Evolutionary conservation across 2,113 vertebrate genomes (phyloP), one percentile per base, ranked within the genome.

Genomic region (Halichoeres trimaculatus): DNA sequence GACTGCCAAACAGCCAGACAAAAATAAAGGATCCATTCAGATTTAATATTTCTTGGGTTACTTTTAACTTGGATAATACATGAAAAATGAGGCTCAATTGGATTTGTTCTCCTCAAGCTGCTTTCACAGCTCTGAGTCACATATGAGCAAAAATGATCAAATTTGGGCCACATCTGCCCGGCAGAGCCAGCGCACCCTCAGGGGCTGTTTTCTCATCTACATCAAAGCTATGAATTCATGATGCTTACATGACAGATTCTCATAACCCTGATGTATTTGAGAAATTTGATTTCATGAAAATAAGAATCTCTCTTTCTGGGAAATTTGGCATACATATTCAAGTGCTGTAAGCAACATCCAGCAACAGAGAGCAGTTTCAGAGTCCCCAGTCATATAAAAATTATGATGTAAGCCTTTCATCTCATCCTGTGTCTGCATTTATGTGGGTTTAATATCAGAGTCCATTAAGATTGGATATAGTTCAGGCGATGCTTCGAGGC

Each of bases 401-500:
- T 24, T 10, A 60, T 40, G 23, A 59, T 13, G 13, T 23, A 43
- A 43, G 22, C n/a, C 36, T 10, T 35, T 26, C 14, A 34, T 45
- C 38, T 35, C 12, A 35, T 53, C 36, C 16, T 54, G 24, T 22
- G 30, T 62, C 10, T 53, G 22, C 4, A 52, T 12, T 19, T 11
- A 70, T 62, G 24, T 0, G 0, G 59, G 24, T 56, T 74, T 66
- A 41, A 62, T 62, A 69, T 69, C 2, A 1, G 10, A 22, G 11
- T 62, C 59, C 16, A 34, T 70, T 55, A n/a, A 3, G 19, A 62
- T 48, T 23, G 53, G 38, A 38, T 22, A 36, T 54, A 20, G 41
- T 56, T 56, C 20, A 45, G 30, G 43, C 26, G 24, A 6, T 1
- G 40, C 20, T 54, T 45, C 1, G 59, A 65, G 36, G 34, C 52